phyloP scores from a whole-genome alignment of 2,113 vertebrate species.

The Paraplagusia blochii region DNA sequence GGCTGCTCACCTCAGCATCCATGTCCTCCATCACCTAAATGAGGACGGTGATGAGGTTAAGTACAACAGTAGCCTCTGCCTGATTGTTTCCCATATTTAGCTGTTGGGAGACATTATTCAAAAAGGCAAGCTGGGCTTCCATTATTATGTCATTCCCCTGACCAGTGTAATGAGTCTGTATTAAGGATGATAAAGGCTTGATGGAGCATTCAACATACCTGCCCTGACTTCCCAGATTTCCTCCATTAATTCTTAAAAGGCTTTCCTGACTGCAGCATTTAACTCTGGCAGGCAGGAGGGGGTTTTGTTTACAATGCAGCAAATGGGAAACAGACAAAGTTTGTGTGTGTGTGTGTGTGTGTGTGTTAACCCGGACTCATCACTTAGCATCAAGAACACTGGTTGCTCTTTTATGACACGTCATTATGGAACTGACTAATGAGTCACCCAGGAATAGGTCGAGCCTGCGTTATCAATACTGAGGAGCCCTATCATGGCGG shows the following conservation, averaged over 20 bases:
- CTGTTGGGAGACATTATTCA: slow-evolving; percentile 75
- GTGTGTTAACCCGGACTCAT: slow-evolving; percentile 24
- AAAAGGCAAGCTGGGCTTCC: slow-evolving; percentile 65
- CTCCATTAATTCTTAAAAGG: slow-evolving; percentile 63
- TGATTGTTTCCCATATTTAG: slow-evolving; percentile 63
- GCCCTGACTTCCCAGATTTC: slow-evolving; percentile 77
- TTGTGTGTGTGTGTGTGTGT: slow-evolving; percentile 23
- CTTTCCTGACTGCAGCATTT: slow-evolving; percentile 36
- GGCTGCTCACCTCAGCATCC: slow-evolving; percentile 31
- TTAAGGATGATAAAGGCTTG: slow-evolving; percentile 79
- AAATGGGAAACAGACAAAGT: not conserved
- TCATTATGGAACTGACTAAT: slow-evolving; percentile 61
- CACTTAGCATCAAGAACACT: slow-evolving; percentile 33
- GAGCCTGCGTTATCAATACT: slow-evolving; percentile 61
- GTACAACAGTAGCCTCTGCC: slow-evolving; percentile 41
- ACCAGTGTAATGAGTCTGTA: slow-evolving; percentile 76
- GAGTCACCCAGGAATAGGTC: slow-evolving; percentile 32
- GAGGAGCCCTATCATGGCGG: slow-evolving; percentile 27
- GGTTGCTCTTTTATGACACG: slow-evolving; percentile 55
- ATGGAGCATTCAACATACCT: slow-evolving; percentile 78
- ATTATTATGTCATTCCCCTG: slow-evolving; percentile 80
- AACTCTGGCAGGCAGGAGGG: slow-evolving; percentile 23
- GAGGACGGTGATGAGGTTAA: slow-evolving; percentile 64
- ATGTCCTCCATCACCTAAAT: slow-evolving; percentile 57
- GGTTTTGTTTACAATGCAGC: slow-evolving; percentile 35